Conservation (phyloP, 2,888 invertebrate species). For the Cosmopolites sordidus region DNA sequence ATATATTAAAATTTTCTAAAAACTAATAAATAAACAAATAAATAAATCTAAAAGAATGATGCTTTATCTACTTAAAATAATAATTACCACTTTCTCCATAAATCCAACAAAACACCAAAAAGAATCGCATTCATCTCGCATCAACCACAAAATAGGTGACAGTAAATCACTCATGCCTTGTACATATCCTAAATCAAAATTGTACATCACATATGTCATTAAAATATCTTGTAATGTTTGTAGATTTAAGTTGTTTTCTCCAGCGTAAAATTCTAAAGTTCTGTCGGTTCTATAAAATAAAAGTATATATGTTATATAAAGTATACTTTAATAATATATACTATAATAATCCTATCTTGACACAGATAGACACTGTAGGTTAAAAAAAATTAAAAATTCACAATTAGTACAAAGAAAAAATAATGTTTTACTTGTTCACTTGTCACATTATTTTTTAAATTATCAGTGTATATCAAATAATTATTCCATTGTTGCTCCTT, state of each 20-base stretch:
- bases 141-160: slow-evolving; percentile 83
- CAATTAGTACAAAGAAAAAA: too few species aligned
- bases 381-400: too few species aligned
- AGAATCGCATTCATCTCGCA: slow-evolving; percentile 91
- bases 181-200: slow-evolving; percentile 94
- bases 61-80: too few species aligned
- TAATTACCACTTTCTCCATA: slow-evolving; percentile 88
- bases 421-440: too few species aligned
- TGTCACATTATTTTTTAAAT: too few species aligned
- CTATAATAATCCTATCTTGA: too few species aligned
- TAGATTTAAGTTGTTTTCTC: slow-evolving; percentile 88
- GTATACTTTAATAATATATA: too few species aligned
- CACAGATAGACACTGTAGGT: too few species aligned
- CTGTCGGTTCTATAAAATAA: slow-evolving; percentile 67
- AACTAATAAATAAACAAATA: neutral
- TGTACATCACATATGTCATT: slow-evolving; percentile 98
- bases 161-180: slow-evolving; percentile 98
- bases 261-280: slow-evolving; percentile 85
- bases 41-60: neutral
- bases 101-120: slow-evolving; percentile 99
- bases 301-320: too few species aligned
- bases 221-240: slow-evolving; percentile 82
- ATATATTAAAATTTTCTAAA: too few species aligned
- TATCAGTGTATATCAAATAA: too few species aligned
- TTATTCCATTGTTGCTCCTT: too few species aligned